Evolutionary conservation across 2,888 invertebrate genomes (phyloP).

Genomic region (Taenaris catops): DNA sequence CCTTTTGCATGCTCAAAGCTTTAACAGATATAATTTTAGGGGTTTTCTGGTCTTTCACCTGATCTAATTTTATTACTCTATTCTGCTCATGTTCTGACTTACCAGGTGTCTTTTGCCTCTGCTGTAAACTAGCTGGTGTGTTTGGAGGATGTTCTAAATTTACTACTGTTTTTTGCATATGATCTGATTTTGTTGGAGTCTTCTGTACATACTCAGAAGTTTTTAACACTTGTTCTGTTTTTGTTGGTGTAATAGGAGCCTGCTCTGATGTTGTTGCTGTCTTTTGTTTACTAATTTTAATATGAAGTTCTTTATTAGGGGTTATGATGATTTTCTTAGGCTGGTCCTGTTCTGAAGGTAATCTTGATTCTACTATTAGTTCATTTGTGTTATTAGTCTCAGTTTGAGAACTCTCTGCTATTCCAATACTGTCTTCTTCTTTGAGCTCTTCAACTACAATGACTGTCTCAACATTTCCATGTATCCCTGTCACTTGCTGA

Average conservation of each 20-base stretch:
- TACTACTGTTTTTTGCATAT: slow-evolving; percentile 2
- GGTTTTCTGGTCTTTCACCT: not conserved
- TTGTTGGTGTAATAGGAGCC: slow-evolving; percentile 11
- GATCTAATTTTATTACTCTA: not conserved
- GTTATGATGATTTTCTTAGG: slow-evolving; percentile 1
- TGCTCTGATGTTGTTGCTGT: slow-evolving; percentile 12
- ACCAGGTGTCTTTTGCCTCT: slow-evolving; percentile 22
- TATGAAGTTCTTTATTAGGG: slow-evolving; percentile 5
- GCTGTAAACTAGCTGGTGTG: slow-evolving; percentile 13
- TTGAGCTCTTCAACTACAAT: slow-evolving; percentile 54
- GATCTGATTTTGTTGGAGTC: slow-evolving; percentile 17
- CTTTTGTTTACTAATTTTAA: not conserved
- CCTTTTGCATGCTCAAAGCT: not conserved
- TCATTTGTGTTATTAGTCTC: slow-evolving; percentile 9
- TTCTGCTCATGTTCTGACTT: slow-evolving; percentile 23
- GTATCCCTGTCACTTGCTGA: slow-evolving; percentile 45
- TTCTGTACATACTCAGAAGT: slow-evolving; percentile 15
- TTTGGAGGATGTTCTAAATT: slow-evolving; percentile 14
- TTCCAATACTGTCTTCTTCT: slow-evolving; percentile 34
- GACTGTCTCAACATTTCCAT: slow-evolving; percentile 53
- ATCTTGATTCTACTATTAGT: slow-evolving; percentile 1
- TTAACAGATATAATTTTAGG: not conserved
- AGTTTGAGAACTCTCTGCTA: slow-evolving; percentile 6
- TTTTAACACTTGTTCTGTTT: not conserved
- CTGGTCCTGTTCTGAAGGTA: slow-evolving; percentile 2